Evolutionary conservation across 2,888 invertebrate genomes (phyloP), one percentile per base, ranked within the genome.

Genomic region (Oeneis ivallda): DNA sequence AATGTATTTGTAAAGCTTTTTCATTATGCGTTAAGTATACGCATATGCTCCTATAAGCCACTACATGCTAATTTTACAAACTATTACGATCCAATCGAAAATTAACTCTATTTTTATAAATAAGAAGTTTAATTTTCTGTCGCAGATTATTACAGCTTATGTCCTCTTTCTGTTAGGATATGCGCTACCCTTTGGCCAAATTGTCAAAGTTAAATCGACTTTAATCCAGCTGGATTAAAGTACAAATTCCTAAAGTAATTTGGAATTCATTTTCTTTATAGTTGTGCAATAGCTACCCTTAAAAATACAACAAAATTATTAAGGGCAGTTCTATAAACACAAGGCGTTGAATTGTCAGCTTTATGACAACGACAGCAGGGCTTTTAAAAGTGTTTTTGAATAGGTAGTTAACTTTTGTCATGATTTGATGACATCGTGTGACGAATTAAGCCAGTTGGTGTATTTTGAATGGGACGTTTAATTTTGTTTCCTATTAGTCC

Each of bases 401-500:
- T 4, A n/a, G n/a, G n/a, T n/a, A 1, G 34, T 39, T 49, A 58
- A 49, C 26, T 26, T 13, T 41, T 41, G 34, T 65, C 54, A 56
- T 17, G 79, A 64, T 56, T 62, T 64, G 60, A 66, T 75, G 79
- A 76, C 75, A 76, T 70, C 75, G 82, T 80, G 84, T 84, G 81
- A 78, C 87, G 81, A 86, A 87, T 83, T 66, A 66, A 77, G 76
- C 79, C 89, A 86, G 88, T 89, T 89, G 88, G 85, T 82, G 74
- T 80, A 62, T 73, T 82, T 83, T 86, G 86, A 87, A 90, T 89
- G 84, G 86, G 85, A 88, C 85, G 85, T 89, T 89, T 88, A 89
- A 90, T 61, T 90, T 89, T 87, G 88, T 87, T 88, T 89, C 79
- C 81, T 87, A 80, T n/a, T n/a, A n/a, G n/a, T n/a, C n/a, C n/a